Conservation (phyloP, 2,888 invertebrate species). For the Luperina testacea region DNA sequence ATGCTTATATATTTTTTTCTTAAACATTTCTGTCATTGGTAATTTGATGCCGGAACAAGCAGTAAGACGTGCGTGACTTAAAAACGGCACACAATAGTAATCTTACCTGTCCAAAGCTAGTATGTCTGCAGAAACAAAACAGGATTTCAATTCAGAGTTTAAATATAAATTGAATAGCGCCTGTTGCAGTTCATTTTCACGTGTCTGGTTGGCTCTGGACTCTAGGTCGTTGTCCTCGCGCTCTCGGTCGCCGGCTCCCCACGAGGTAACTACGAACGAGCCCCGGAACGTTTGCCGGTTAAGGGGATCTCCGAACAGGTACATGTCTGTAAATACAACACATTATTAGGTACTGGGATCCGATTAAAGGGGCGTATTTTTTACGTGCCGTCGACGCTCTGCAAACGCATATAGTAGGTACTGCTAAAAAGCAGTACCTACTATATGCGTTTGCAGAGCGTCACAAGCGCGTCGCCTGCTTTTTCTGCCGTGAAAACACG, state of each 20-base stretch:
- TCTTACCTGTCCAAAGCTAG: constrained; percentile 95
- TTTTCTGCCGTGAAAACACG: too few species aligned
- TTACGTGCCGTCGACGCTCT: not conserved
- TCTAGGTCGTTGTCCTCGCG: constrained; percentile 91
- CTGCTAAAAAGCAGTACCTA: too few species aligned
- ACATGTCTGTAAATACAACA: constrained; percentile 91
- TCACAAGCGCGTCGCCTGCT: too few species aligned
- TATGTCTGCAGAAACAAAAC: constrained; percentile 94
- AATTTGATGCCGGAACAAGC: constrained; percentile 48
- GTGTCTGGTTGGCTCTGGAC: constrained; percentile 92
- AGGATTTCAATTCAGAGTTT: constrained; percentile 93
- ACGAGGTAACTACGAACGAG: constrained; percentile 94
- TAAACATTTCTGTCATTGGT: constrained; percentile 31
- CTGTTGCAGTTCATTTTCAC: constrained; percentile 93
- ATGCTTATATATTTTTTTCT: constrained; percentile 12
- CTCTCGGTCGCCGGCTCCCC: constrained; percentile 89
- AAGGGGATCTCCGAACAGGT: constrained; percentile 92
- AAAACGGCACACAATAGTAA: constrained; percentile 27
- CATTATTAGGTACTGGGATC: not conserved
- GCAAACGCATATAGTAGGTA: not conserved
- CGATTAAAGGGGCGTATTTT: not conserved
- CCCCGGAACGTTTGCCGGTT: constrained; percentile 96
- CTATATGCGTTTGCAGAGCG: too few species aligned
- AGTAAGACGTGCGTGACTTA: constrained; percentile 39
- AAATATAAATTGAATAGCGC: constrained; percentile 93